Evolutionary conservation across 2,888 invertebrate species (phyloP), one percentile per base, ranked within the genome.

Genomic region (Lucinisca nassula): DNA sequence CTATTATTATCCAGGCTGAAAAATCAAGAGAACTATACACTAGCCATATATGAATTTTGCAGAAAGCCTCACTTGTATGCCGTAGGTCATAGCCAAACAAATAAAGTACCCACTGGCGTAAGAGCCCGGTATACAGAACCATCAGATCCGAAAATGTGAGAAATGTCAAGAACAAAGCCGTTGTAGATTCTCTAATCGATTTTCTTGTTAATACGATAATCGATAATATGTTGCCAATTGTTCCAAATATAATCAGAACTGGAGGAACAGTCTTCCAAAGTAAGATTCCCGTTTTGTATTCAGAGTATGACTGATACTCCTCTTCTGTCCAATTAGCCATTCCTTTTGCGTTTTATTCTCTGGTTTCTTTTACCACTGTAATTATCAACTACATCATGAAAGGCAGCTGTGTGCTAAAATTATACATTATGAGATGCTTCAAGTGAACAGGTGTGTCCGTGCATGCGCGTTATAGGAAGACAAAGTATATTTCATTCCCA

Each of bases 1-100:
- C 92, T 51, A 94, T 93, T 17, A 95, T 87, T 14, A 95, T 92
- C 95, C 95, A 95, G 0, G 93, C 93, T 8, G 94, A 94, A 32
- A 92, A 90, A 80, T 95, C 92, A 0, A 94, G 83, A 8, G 93
- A 90, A 30, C 89, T 88, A 76, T 95, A 95, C 8, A 94, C 93
- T 35, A 94, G 37, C 89, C 92, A 94, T 0, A 90, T 80, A 84
- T 95, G 91, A 4, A 94, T 70, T 84, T 94, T 93, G 73, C 94
- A 94, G 0, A 79, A 83, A 8, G 84, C 74, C 17, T 70, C 73
- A 35, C 87, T 89, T 3, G 84, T 6, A 14, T 88, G 24, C 10
- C 95, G 88, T 40, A 95, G 77, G 67, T 95, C 95, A 17, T 83
- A 70, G 0, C 89, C 84, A 61, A 85, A 82, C 21, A 91, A 75